A percentile compares a stretch with the other conserved stretches of the same genome.
These are phyloP conservation scores for Chanos chanos DNA, from an alignment of 2,797 vertebrate species.

Conservation along the genomic window DNA sequence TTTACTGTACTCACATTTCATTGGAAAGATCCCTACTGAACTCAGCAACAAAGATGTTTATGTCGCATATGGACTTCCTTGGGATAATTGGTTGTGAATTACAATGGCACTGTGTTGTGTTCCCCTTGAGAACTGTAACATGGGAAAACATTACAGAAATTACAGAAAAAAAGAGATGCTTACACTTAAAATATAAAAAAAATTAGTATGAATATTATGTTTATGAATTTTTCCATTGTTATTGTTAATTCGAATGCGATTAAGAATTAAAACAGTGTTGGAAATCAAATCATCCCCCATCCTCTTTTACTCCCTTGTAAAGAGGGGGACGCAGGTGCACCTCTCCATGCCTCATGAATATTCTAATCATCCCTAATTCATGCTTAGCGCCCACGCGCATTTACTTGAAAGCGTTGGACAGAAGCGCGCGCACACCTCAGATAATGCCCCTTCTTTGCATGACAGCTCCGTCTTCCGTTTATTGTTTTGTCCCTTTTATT, in stretches of 20 bases:
- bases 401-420: conserved; percentile 52
- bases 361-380: conserved; percentile 60
- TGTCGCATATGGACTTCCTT: no score
- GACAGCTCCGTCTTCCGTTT: no score
- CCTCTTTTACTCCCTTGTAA: background rate
- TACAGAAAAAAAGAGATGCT: conserved; percentile 10
- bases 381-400: conserved; percentile 52
- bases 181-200: no score
- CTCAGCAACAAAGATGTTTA: conserved; percentile 54
- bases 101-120: no score
- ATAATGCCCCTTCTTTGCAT: conserved; percentile 15
- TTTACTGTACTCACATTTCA: conserved; percentile 55
- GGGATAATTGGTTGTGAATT: no score
- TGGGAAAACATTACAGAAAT: no score
- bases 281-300: no score
- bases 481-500: no score
- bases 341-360: conserved; percentile 68
- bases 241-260: background rate
- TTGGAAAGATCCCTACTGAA: conserved; percentile 44
- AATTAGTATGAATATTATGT: no score
- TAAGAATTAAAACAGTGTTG: background rate
- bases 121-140: no score
- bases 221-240: background rate
- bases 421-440: conserved; percentile 19
- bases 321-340: conserved; percentile 60